These are phyloP conservation scores for Pyrgus malvae DNA, from an alignment of 2,888 invertebrate species.

Conservation along the genomic window DNA sequence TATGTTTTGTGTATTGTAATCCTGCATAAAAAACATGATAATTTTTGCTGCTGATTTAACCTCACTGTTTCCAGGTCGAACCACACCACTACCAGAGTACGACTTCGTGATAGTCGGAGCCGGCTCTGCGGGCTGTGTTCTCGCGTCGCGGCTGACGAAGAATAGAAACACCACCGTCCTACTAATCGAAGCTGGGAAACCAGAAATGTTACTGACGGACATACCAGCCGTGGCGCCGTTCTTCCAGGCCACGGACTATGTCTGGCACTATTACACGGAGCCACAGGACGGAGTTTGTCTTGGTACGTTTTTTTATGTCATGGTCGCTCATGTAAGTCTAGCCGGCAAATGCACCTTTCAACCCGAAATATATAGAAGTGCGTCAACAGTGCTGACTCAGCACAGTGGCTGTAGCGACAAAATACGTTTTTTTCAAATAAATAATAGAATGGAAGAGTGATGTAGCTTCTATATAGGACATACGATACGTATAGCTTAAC, in stretches of 20 bases:
- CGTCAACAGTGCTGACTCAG: too few relatives aligned
- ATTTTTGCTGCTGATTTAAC: too few relatives aligned
- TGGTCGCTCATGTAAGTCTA: too few relatives aligned
- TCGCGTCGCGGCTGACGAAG: constrained; percentile 75
- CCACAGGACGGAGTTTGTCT: constrained; percentile 77
- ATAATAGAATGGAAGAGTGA: too few relatives aligned
- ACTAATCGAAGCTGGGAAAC: constrained; percentile 73
- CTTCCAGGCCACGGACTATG: constrained; percentile 65
- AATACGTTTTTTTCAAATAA: too few relatives aligned
- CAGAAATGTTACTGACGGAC: constrained; percentile 68
- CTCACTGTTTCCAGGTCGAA: constrained; percentile 49
- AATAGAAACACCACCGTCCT: constrained; percentile 67
- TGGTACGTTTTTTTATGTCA: constrained; percentile 44
- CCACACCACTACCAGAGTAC: constrained; percentile 62
- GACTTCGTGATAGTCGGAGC: constrained; percentile 80
- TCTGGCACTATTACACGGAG: constrained; percentile 81
- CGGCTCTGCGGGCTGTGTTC: constrained; percentile 77
- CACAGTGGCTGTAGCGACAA: too few relatives aligned
- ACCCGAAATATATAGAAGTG: too few relatives aligned
- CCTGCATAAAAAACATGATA: too few relatives aligned
- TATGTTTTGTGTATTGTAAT: too few relatives aligned
- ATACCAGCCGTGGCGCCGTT: constrained; percentile 66
- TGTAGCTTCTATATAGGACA: too few relatives aligned
- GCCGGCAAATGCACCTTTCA: too few relatives aligned
- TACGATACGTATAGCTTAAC: too few relatives aligned